phyloP scores from a whole-genome alignment of 2,113 vertebrate species.

The Gorilla gorilla region DNA sequence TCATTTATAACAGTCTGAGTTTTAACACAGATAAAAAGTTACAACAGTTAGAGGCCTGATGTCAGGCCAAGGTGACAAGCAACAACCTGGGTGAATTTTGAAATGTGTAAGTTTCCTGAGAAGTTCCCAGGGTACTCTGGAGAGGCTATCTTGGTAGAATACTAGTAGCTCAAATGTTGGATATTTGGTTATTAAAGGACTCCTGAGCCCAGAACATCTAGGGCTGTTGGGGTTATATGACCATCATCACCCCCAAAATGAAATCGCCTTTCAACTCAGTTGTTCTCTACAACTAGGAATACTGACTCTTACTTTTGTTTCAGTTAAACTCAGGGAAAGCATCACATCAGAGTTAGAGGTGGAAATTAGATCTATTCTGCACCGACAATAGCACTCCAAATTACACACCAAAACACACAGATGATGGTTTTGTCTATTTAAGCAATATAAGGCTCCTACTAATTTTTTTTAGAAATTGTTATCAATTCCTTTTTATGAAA shows the following conservation, averaged over 20 bases:
- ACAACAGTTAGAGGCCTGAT: background rate
- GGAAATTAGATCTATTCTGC: slow-evolving; percentile 55
- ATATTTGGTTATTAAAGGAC: background rate
- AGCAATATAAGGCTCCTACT: slow-evolving; percentile 43
- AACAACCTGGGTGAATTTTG: background rate
- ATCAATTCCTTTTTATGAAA: slow-evolving; percentile 75
- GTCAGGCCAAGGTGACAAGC: background rate
- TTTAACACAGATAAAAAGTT: background rate
- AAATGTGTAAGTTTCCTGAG: background rate
- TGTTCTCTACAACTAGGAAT: background rate
- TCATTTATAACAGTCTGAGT: background rate
- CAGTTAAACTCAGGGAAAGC: background rate
- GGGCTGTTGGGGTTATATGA: background rate
- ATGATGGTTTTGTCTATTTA: slow-evolving; percentile 63
- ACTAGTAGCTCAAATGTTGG: background rate
- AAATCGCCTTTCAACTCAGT: background rate
- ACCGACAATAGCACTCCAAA: slow-evolving; percentile 37
- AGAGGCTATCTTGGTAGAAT: background rate
- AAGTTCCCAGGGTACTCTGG: background rate
- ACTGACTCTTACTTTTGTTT: background rate
- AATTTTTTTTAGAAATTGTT: slow-evolving; percentile 72
- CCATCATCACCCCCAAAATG: background rate
- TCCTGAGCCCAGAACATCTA: background rate
- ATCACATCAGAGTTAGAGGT: background rate
- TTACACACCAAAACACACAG: slow-evolving; percentile 38